A percentile compares a stretch with the other conserved stretches of the same genome.
These are phyloP conservation scores for Ceyx cyanopectus DNA, from an alignment of 2,113 vertebrate species.

Conservation along the genomic window DNA sequence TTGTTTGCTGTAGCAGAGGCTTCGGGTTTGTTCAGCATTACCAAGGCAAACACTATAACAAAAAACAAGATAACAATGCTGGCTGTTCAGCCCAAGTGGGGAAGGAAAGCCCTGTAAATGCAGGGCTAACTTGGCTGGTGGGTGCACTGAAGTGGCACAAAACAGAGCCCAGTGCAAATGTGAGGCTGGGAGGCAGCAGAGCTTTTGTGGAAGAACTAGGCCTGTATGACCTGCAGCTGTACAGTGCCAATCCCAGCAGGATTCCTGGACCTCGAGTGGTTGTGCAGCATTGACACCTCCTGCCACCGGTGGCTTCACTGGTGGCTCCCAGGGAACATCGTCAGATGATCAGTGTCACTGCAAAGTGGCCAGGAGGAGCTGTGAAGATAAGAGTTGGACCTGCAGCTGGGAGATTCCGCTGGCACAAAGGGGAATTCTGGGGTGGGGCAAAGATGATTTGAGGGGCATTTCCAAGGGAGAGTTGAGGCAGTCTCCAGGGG, in stretches of 20 bases:
- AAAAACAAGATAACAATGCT: not conserved
- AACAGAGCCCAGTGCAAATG: not conserved
- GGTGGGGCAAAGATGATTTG: not conserved
- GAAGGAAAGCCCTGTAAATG: not conserved
- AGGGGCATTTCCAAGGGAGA: conserved; percentile 2
- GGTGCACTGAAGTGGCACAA: not conserved
- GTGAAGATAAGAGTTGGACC: not conserved
- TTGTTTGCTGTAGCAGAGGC: not conserved
- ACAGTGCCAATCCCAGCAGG: not conserved
- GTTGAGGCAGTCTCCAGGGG: not conserved
- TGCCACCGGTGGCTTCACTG: accelerated
- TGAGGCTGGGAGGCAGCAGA: not conserved
- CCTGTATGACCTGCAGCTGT: not conserved
- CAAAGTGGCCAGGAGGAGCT: not conserved
- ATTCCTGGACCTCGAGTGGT: no score
- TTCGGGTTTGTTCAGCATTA: conserved; percentile 41
- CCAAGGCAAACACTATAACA: not conserved
- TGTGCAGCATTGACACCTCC: not conserved
- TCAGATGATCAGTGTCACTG: not conserved
- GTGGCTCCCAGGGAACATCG: not conserved
- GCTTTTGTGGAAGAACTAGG: not conserved
- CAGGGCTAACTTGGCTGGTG: not conserved
- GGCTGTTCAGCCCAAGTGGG: not conserved
- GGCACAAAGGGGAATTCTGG: not conserved
- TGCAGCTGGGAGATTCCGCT: not conserved